These are phyloP conservation scores for Oplegnathus fasciatus DNA, from an alignment of 2,113 vertebrate species.

Conservation along the genomic window DNA sequence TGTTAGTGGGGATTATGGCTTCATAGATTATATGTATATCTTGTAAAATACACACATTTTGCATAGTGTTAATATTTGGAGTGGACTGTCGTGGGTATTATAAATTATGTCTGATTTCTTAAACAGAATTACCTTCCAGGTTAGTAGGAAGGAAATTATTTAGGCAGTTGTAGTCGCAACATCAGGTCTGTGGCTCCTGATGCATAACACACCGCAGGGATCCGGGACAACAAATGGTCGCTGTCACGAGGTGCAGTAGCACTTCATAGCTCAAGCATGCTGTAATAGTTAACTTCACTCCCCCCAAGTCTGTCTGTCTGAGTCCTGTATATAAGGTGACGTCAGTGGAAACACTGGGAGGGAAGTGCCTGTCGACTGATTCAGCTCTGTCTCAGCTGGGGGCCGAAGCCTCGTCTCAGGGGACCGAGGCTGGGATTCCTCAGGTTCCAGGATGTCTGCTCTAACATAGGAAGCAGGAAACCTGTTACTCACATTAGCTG, in stretches of 20 bases:
- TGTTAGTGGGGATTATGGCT: not conserved
- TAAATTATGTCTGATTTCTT: not conserved
- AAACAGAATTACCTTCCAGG: not conserved
- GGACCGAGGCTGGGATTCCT: slow-evolving; percentile 31
- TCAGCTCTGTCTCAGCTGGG: slow-evolving; percentile 49
- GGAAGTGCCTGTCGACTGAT: slow-evolving; percentile 27
- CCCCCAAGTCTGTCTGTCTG: not conserved
- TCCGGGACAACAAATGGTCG: not conserved
- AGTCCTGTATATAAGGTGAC: slow-evolving; percentile 30
- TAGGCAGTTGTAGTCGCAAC: not conserved
- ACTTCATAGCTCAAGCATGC: slow-evolving; percentile 16
- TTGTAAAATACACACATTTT: not conserved
- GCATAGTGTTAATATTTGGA: too few relatives aligned
- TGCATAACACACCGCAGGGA: not conserved
- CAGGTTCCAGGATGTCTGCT: slow-evolving; percentile 51
- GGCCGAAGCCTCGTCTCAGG: slow-evolving; percentile 2
- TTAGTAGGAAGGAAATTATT: not conserved
- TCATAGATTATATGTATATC: not conserved
- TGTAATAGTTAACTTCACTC: slow-evolving; percentile 13
- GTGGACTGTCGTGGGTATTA: not conserved
- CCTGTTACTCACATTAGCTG: slow-evolving; percentile 59
- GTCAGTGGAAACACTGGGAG: slow-evolving; percentile 64
- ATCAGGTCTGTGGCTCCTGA: slow-evolving; percentile 1
- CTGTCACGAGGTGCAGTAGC: slow-evolving; percentile 2
- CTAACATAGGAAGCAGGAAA: slow-evolving; percentile 42